Percentiles rank a stretch among this genome's conserved stretches.
Conservation (phyloP, 2,888 invertebrate genomes). For the Sipunculus nudus region DNA sequence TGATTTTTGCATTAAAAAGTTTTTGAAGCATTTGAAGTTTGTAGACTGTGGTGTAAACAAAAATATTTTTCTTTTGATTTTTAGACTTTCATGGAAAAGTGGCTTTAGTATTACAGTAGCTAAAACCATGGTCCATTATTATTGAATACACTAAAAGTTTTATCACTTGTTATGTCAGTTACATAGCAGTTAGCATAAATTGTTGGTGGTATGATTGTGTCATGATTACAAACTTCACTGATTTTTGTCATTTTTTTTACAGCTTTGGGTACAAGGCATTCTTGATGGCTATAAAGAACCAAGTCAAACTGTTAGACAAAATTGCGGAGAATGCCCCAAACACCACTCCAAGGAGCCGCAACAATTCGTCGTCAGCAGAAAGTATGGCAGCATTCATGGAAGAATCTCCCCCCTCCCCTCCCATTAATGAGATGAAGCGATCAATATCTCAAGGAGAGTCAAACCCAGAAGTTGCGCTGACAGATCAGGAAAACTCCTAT, state of each 20-base stretch:
- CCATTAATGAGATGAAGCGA: neutral
- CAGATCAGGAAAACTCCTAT: slow-evolving; percentile 8
- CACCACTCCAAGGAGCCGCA: slow-evolving; percentile 35
- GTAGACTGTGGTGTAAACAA: no score
- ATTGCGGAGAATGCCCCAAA: slow-evolving; percentile 55
- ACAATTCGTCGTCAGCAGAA: slow-evolving; percentile 34
- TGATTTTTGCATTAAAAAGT: no score
- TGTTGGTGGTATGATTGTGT: neutral
- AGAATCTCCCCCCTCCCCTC: no score
- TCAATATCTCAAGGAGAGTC: neutral
- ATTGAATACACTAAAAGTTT: no score
- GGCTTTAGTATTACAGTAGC: no score
- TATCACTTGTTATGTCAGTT: no score
- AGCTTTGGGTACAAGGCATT: slow-evolving; percentile 65
- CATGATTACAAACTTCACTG: no score
- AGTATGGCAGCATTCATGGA: slow-evolving; percentile 13
- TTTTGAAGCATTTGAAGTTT: no score
- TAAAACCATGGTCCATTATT: no score
- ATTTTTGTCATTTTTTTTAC: slow-evolving; percentile 31
- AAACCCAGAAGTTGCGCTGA: neutral
- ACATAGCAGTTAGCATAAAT: no score
- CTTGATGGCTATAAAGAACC: slow-evolving; percentile 54
- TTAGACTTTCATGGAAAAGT: no score
- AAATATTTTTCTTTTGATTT: no score
- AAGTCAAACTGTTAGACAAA: slow-evolving; percentile 52